phyloP scores from a whole-genome alignment of 2,113 vertebrate species.

The Varanus salvator region DNA sequence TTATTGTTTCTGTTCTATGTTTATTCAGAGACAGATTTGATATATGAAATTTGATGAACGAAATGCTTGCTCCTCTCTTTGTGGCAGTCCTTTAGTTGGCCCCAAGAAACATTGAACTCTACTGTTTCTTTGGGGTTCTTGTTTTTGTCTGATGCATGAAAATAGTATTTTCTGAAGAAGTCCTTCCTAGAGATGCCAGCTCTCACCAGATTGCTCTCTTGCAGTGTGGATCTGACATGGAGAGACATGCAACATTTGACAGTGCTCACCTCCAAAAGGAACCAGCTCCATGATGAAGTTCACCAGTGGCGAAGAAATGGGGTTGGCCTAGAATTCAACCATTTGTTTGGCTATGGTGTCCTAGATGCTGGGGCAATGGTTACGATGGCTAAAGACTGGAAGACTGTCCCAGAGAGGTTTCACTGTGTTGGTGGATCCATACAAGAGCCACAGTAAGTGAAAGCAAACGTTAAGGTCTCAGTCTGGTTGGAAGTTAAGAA shows the following conservation, averaged over 20 bases:
- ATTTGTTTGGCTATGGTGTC: conserved; percentile 96
- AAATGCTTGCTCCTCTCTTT: background rate
- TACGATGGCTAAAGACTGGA: conserved; percentile 98
- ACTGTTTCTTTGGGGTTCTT: background rate
- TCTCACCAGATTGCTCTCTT: background rate
- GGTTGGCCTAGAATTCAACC: conserved; percentile 97
- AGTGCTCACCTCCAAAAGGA: conserved; percentile 97
- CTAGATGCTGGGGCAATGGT: conserved; percentile 97
- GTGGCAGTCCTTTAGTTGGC: background rate
- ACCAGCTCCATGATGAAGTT: conserved; percentile 97
- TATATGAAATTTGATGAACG: background rate
- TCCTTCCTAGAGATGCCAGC: background rate
- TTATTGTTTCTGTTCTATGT: too few species aligned
- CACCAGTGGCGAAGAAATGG: conserved; percentile 96
- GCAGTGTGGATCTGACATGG: conserved; percentile 93
- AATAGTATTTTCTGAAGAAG: background rate
- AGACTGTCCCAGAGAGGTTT: conserved; percentile 95
- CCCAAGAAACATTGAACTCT: background rate
- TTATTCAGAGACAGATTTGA: background rate
- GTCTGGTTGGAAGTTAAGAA: background rate
- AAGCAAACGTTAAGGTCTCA: background rate
- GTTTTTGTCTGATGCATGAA: background rate
- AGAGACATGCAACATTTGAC: conserved; percentile 97
- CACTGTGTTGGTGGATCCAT: conserved; percentile 95
- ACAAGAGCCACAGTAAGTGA: conserved; percentile 91